Evolutionary conservation across 2,888 invertebrate species (phyloP).

Genomic region (Tenthredo amoena): DNA sequence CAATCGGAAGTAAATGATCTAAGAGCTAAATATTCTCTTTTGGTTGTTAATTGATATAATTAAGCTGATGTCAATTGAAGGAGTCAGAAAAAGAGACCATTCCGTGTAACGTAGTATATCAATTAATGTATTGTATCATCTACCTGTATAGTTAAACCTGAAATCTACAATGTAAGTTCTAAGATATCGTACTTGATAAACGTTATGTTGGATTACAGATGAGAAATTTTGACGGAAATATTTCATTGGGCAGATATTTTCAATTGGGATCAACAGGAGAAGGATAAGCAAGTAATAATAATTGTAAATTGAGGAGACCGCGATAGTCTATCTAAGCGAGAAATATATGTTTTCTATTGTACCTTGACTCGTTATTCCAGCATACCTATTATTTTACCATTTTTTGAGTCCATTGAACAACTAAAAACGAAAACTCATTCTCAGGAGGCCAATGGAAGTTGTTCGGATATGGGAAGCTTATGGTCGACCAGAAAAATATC

Average conservation of each 20-base stretch:
- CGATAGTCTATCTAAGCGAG: slow-evolving; percentile 16
- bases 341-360: slow-evolving; percentile 49
- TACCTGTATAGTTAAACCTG: neutral
- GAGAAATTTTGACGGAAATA: slow-evolving; percentile 30
- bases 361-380: slow-evolving; percentile 52
- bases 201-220: neutral
- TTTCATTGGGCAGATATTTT: slow-evolving; percentile 56
- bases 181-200: neutral
- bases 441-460: neutral
- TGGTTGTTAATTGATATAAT: neutral
- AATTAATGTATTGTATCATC: slow-evolving; percentile 29
- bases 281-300: slow-evolving; percentile 54
- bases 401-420: neutral
- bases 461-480: neutral
- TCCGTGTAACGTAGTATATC: neutral
- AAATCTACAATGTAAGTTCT: neutral
- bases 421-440: neutral
- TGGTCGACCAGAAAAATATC: neutral
- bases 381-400: slow-evolving; percentile 16
- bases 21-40: neutral
- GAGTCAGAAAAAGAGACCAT: neutral
- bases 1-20: neutral
- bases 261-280: slow-evolving; percentile 53
- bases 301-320: slow-evolving; percentile 51
- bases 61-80: neutral